phyloP scores from a whole-genome alignment of 2,797 vertebrate species.

The Crenichthys baileyi region DNA sequence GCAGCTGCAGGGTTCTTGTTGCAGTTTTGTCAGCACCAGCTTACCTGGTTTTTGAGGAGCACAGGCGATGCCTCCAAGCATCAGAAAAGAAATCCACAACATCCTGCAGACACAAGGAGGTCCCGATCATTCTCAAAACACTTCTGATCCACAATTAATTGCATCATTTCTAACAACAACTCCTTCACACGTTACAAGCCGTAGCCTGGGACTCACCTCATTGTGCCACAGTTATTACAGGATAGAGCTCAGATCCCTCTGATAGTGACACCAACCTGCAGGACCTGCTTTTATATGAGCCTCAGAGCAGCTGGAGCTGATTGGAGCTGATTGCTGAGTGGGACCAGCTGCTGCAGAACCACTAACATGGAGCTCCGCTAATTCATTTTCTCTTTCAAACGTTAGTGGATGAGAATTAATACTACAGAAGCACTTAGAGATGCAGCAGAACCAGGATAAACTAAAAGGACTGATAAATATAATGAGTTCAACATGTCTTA shows the following conservation, averaged over 20 bases:
- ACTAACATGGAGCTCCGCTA: background rate
- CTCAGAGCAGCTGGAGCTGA: constrained; percentile 1
- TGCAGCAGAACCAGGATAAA: too few relatives aligned
- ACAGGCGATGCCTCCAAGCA: constrained; percentile 38
- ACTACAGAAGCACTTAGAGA: too few relatives aligned
- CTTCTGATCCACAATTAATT: too few relatives aligned
- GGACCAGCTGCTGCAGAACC: constrained; percentile 1
- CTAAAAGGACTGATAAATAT: too few relatives aligned
- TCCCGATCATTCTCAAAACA: too few relatives aligned
- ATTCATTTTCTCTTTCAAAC: too few relatives aligned
- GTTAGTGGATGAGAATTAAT: too few relatives aligned
- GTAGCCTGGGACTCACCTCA: background rate
- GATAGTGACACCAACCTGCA: background rate
- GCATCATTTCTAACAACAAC: too few relatives aligned
- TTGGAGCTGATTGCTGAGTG: constrained; percentile 15
- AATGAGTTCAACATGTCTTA: too few relatives aligned
- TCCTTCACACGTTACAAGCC: too few relatives aligned
- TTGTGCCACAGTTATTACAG: background rate
- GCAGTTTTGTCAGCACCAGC: background rate
- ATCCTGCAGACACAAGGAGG: constrained; percentile 16
- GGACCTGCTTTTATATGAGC: constrained; percentile 10
- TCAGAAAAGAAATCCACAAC: constrained; percentile 38
- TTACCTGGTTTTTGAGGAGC: background rate
- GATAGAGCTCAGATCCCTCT: background rate
- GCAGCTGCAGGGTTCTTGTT: background rate